Conservation (phyloP, 2,797 vertebrate genomes). For the Sebastes iracundus region DNA sequence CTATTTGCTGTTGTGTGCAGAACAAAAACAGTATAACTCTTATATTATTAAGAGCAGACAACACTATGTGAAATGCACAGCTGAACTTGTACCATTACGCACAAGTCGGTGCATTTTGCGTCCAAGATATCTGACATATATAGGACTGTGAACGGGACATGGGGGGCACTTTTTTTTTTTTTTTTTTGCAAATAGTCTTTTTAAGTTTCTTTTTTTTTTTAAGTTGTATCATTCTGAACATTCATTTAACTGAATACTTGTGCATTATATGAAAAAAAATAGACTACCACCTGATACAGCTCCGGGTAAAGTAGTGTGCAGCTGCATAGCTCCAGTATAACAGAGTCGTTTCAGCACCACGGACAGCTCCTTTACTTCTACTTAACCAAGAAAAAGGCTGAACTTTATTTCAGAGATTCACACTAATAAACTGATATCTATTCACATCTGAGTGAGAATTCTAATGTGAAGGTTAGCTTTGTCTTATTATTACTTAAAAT, state of each 20-base stretch:
- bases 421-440: neutral
- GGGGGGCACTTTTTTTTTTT: neutral
- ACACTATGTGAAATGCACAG: neutral
- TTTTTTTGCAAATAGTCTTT: neutral
- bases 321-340: slow-evolving; percentile 13
- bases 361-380: slow-evolving; percentile 67
- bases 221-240: neutral
- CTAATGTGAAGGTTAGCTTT: neutral
- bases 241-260: neutral
- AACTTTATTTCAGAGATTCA: slow-evolving; percentile 25
- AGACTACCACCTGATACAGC: neutral
- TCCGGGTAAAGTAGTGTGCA: slow-evolving; percentile 21
- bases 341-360: slow-evolving; percentile 78
- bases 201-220: neutral
- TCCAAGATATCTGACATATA: neutral
- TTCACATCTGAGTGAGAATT: neutral
- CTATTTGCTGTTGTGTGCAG: slow-evolving; percentile 1
- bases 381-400: neutral
- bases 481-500: neutral
- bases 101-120: neutral
- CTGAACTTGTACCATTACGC: slow-evolving; percentile 34
- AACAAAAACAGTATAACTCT: neutral
- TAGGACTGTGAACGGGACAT: neutral
- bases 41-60: neutral
- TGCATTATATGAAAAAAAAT: neutral